Conservation (phyloP, 2,888 invertebrate genomes). For the Pedicia rivosa region DNA sequence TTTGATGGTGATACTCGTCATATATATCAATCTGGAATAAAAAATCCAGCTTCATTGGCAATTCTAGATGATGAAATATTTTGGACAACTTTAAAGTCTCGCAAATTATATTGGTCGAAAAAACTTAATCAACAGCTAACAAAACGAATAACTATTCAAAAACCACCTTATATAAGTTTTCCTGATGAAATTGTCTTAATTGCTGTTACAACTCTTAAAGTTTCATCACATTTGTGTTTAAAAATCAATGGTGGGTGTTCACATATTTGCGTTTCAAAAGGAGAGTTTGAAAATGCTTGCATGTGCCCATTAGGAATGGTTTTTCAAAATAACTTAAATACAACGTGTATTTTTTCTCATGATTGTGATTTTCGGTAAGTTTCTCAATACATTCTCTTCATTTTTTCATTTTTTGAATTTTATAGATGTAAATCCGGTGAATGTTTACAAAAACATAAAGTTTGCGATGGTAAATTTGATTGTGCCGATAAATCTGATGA, state of each 20-base stretch:
- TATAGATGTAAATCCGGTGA: slow-evolving; percentile 33
- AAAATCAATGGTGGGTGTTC: slow-evolving; percentile 47
- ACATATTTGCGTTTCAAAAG: slow-evolving; percentile 49
- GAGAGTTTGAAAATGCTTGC: slow-evolving; percentile 27
- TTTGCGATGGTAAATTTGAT: slow-evolving; percentile 40
- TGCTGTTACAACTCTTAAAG: slow-evolving; percentile 8
- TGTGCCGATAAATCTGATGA: slow-evolving; percentile 43
- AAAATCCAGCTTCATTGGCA: slow-evolving; percentile 40
- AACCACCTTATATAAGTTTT: slow-evolving; percentile 16
- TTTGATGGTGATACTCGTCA: slow-evolving; percentile 38
- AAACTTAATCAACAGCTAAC: slow-evolving; percentile 22
- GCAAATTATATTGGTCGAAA: slow-evolving; percentile 32
- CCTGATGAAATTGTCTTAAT: slow-evolving; percentile 8
- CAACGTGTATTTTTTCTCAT: slow-evolving; percentile 37
- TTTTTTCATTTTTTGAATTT: not conserved
- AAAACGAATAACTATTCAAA: slow-evolving; percentile 14
- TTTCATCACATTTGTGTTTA: slow-evolving; percentile 39
- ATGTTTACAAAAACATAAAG: slow-evolving; percentile 36
- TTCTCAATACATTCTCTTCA: slow-evolving; percentile 28
- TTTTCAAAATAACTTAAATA: slow-evolving; percentile 30
- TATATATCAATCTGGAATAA: slow-evolving; percentile 28
- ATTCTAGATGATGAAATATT: slow-evolving; percentile 47
- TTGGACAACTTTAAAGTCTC: slow-evolving; percentile 45
- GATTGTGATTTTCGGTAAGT: slow-evolving; percentile 32
- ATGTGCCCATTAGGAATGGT: slow-evolving; percentile 52